Evolutionary conservation across 30 jellyfish, hydroid and myxozoan genomes (phyloP).

Genomic region (Calvadosia cruxmelitensis): DNA sequence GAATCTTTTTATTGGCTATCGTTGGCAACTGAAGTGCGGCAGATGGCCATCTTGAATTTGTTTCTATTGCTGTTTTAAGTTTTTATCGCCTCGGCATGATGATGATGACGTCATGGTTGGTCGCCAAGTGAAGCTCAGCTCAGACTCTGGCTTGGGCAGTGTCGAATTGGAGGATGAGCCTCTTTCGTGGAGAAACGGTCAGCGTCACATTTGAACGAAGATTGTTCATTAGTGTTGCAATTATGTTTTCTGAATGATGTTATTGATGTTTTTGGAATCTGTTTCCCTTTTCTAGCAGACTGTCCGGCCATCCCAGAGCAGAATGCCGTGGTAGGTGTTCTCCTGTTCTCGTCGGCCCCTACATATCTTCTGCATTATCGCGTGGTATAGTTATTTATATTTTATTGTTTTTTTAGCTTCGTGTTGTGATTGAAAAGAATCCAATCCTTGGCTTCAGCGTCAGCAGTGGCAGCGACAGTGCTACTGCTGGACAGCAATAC

Average conservation of each 20-base stretch:
- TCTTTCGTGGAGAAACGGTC: constrained; percentile 83
- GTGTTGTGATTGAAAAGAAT: constrained; percentile 69
- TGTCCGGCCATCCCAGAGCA: constrained; percentile 88
- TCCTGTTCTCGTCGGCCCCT: not conserved
- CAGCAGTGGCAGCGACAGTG: constrained; percentile 45
- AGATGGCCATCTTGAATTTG: no score
- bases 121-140: constrained; percentile 49
- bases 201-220: not conserved
- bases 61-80: no score
- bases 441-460: constrained; percentile 96
- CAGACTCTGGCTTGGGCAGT: constrained; percentile 98
- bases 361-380: not conserved
- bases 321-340: constrained; percentile 76
- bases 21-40: no score
- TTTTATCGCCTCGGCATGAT: not conserved
- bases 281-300: constrained; percentile 10
- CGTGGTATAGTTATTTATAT: not conserved
- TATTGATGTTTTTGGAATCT: not conserved
- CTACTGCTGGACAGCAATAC: not conserved
- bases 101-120: not conserved
- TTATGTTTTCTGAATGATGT: not conserved
- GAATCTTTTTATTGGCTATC: no score
- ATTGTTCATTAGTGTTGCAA: not conserved
- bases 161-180: constrained; percentile 58
- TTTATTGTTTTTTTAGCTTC: constrained; percentile 37